Evolutionary conservation across 92 coral and sea anemone species (phyloP).

Genomic region (Phenganax marumi): DNA sequence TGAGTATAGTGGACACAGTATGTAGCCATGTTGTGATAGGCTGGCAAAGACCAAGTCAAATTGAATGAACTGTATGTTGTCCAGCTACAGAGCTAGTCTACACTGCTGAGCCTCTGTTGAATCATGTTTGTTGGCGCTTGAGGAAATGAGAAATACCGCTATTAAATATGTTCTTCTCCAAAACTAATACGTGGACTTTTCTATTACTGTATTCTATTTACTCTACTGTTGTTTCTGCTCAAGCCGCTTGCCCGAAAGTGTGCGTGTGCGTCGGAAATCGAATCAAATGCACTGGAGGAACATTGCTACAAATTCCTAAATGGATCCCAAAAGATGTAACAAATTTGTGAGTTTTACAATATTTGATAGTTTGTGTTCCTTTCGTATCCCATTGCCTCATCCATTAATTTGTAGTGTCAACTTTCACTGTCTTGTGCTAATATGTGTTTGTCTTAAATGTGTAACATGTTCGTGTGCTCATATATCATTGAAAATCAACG

Average conservation of each 20-base stretch:
- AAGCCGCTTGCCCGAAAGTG: slow-evolving; percentile 6
- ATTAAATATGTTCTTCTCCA: background rate
- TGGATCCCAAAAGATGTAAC: slow-evolving; percentile 24
- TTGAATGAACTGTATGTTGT: slow-evolving; percentile 37
- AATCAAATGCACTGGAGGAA: slow-evolving; percentile 15
- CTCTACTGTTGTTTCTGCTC: slow-evolving; percentile 7
- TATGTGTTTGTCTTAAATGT: slow-evolving; percentile 8
- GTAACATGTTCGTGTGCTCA: slow-evolving; percentile 2
- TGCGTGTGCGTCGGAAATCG: slow-evolving; percentile 3
- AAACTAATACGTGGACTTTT: slow-evolving; percentile 14
- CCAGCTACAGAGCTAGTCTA: slow-evolving; percentile 7
- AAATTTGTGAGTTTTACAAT: slow-evolving; percentile 27
- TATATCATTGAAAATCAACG: slow-evolving; percentile 19
- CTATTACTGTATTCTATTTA: slow-evolving; percentile 28
- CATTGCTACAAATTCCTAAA: slow-evolving; percentile 14
- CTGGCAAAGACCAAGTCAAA: slow-evolving; percentile 13
- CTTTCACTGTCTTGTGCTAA: slow-evolving; percentile 23
- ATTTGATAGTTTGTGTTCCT: slow-evolving; percentile 15
- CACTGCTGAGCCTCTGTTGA: slow-evolving; percentile 19
- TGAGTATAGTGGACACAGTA: slow-evolving; percentile 29
- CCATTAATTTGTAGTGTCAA: slow-evolving; percentile 44
- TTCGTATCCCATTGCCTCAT: slow-evolving; percentile 3
- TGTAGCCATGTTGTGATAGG: slow-evolving; percentile 40
- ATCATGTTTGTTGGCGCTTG: slow-evolving; percentile 8
- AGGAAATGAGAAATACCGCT: background rate